phyloP scores from a whole-genome alignment of 92 coral and sea anemone species.

The Bergia puertoricense region DNA sequence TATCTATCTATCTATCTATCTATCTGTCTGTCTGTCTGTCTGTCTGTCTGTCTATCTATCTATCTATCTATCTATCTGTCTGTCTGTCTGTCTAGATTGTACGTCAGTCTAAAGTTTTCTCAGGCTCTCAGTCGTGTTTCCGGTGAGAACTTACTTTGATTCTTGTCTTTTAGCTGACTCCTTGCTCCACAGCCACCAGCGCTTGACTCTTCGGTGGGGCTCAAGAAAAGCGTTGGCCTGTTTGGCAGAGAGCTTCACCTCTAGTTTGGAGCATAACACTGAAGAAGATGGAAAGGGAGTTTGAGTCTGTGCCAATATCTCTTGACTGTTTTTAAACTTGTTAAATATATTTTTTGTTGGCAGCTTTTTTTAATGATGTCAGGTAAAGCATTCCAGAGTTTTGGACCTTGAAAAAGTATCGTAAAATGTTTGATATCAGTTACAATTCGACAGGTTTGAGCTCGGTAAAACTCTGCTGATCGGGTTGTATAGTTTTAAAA shows the following conservation, averaged over 20 bases:
- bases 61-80: no score
- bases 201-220: constrained; percentile 37
- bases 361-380: no score
- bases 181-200: constrained; percentile 44
- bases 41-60: no score
- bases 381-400: no score
- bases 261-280: constrained; percentile 8
- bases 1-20: background rate
- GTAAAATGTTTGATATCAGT: no score
- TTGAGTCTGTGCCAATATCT: no score
- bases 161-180: background rate
- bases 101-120: background rate
- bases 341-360: no score
- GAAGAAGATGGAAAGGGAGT: background rate
- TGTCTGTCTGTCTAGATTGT: background rate
- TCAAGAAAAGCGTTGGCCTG: constrained; percentile 27
- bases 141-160: constrained; percentile 2
- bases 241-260: constrained; percentile 24
- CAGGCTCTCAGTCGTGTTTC: background rate
- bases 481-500: no score
- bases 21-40: background rate
- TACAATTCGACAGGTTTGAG: no score
- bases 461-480: no score
- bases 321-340: no score
- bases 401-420: no score